Conservation (phyloP, 2,888 invertebrate species). For the Drosophila niveifrons region DNA sequence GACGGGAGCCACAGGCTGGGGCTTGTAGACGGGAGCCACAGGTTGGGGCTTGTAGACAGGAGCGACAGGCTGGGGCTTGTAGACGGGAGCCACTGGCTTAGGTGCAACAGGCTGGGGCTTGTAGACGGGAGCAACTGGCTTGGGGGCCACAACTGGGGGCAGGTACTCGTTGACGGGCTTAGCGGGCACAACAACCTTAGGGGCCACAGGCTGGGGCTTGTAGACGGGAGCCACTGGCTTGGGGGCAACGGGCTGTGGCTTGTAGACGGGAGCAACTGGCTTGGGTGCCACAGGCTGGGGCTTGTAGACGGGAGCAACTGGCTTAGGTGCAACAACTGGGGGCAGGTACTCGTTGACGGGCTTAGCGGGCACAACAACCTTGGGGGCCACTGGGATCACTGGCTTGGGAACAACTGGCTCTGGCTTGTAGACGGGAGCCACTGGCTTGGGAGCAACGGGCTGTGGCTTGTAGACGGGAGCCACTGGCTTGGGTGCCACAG, state of each 20-base stretch:
- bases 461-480: constrained; percentile 24
- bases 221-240: constrained; percentile 32
- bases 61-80: constrained; percentile 31
- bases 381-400: constrained; percentile 28
- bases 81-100: constrained; percentile 24
- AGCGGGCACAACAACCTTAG: constrained; percentile 34
- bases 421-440: constrained; percentile 20
- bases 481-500: constrained; percentile 22
- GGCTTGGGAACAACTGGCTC: constrained; percentile 21
- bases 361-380: constrained; percentile 35
- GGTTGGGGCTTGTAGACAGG: constrained; percentile 14
- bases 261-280: constrained; percentile 12
- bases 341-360: constrained; percentile 15
- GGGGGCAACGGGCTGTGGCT: constrained; percentile 28
- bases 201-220: constrained; percentile 25
- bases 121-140: constrained; percentile 28
- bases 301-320: constrained; percentile 34
- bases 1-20: constrained; percentile 19
- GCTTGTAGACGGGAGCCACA: constrained; percentile 30
- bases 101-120: constrained; percentile 29
- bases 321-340: constrained; percentile 14
- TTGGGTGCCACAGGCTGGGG: constrained; percentile 28
- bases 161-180: constrained; percentile 15
- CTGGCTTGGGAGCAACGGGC: constrained; percentile 26
- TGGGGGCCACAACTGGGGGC: constrained; percentile 14